phyloP scores from a whole-genome alignment of 2,888 invertebrate genomes.

The Cantharis rufa region DNA sequence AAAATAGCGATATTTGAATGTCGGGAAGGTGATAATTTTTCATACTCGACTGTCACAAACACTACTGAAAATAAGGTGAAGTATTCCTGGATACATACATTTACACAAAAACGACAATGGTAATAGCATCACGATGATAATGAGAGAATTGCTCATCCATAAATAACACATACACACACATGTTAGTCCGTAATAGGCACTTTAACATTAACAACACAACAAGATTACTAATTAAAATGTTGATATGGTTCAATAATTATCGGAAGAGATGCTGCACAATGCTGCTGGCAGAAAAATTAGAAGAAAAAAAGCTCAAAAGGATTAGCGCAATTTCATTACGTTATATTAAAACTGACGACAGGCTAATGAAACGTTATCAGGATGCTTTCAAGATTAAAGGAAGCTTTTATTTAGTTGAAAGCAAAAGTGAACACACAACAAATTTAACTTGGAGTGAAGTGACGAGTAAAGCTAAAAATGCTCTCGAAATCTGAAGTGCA shows the following conservation, averaged over 20 bases:
- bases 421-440: not conserved
- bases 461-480: not conserved
- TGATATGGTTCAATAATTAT: not conserved
- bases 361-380: not conserved
- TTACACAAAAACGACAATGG: not conserved
- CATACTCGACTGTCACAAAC: not conserved
- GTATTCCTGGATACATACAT: not conserved
- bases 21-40: not conserved
- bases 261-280: not conserved
- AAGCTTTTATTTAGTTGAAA: not conserved
- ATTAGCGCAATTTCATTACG: not conserved
- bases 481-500: not conserved
- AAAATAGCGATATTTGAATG: not conserved
- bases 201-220: not conserved
- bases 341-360: not conserved
- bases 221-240: not conserved
- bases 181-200: not conserved
- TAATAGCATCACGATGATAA: not conserved
- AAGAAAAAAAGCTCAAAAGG: not conserved
- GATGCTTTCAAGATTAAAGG: not conserved
- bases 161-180: not conserved
- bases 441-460: not conserved
- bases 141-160: not conserved
- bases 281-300: not conserved
- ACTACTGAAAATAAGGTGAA: not conserved